Evolutionary conservation across 1,140 invertebrate species (phyloP), one percentile per base, ranked within the genome.

Genomic region (Polyergus mexicanus): DNA sequence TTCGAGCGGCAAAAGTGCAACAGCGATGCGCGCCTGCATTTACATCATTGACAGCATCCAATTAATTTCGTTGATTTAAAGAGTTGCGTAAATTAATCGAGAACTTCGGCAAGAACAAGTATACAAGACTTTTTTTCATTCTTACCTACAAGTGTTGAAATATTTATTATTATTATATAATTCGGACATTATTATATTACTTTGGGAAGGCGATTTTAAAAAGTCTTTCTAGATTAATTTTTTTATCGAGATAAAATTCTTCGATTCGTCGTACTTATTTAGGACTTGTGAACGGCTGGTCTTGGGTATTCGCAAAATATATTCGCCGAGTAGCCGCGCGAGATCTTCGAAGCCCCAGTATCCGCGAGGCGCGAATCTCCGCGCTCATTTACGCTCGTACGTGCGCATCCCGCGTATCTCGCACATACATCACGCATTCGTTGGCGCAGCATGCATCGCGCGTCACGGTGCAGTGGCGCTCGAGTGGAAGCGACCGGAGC

Each of bases 301-400:
- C 19, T 41, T 10, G 32, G 41, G 19, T 41, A 28, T 81, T 58
- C 38, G 13, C 68, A 19, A 71, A 44, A 72, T 13, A 51, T 11
- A 58, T 62, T 63, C 76, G 11, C 13, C 13, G 25, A 71, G 44
- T 5, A 44, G 25, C 56, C 19, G n/a, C 19, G n/a, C 65, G 22
- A 60, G 72, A 63, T 38, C 19, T 69, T 35, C 1, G 76, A 38
- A 76, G 72, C 56, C n/a, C n/a, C 84, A 75, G 84, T 47, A 80
- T 86, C 60, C 78, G 72, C 77, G 76, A 86, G 77, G 88, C 87
- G 88, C 75, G n/a, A 76, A 56, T 25, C 25, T 47, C 11, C 83
- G 86, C 71, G 41, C 76, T 89, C 88, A 85, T 90, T 89, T 90
- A 90, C 78, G 81, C 80, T 83, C 74, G 80, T 85, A 80, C 86